Conservation (phyloP, 2,888 invertebrate species). For the Aleiodes testaceus region DNA sequence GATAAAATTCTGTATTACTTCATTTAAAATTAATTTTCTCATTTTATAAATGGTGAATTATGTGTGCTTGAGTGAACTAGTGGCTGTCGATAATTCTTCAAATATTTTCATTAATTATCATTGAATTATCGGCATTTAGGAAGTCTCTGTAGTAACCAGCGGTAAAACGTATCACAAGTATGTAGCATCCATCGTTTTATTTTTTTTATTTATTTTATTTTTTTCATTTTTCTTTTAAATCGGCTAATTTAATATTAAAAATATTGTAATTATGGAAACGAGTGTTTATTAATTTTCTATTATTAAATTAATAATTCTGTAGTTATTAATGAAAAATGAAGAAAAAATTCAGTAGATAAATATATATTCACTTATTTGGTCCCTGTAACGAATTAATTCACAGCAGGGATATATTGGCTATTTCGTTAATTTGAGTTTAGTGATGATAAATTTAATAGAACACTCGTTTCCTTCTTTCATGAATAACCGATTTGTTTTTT, state of each 20-base stretch:
- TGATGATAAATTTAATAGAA: conserved; percentile 8
- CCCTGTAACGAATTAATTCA: conserved; percentile 32
- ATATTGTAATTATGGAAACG: conserved; percentile 10
- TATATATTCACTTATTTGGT: conserved; percentile 28
- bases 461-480: conserved; percentile 16
- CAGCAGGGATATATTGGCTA: conserved; percentile 24
- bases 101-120: conserved; percentile 18
- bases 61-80: conserved; percentile 74
- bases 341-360: conserved; percentile 4
- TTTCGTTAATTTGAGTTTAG: background rate
- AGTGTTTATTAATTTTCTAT: conserved; percentile 1
- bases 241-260: conserved; percentile 18
- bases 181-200: conserved; percentile 70
- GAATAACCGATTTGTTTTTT: conserved; percentile 20
- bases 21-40: conserved; percentile 27
- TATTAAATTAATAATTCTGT: background rate
- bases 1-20: conserved; percentile 59
- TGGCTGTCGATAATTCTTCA: conserved; percentile 62
- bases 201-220: background rate
- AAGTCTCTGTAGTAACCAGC: conserved; percentile 74
- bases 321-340: background rate
- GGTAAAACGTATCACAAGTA: conserved; percentile 73
- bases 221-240: conserved; percentile 24
- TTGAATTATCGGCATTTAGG: conserved; percentile 63
- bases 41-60: conserved; percentile 67